Percentiles rank a stretch among this genome's conserved stretches.
Conservation (phyloP, 92 coral and sea anemone species). For the Chrysogorgia sp. region DNA sequence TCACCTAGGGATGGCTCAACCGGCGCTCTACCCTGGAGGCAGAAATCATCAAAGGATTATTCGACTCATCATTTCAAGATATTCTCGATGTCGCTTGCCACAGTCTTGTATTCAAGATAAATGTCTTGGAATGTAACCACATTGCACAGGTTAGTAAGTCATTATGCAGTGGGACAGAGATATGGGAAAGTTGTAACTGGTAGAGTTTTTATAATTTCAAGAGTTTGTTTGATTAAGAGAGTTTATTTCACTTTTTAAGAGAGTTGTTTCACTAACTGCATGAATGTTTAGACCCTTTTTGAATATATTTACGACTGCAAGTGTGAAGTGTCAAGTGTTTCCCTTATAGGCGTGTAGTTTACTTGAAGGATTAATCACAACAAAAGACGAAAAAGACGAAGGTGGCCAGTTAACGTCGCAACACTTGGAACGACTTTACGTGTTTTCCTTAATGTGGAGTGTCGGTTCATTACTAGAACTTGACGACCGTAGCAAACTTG, state of each 20-base stretch:
- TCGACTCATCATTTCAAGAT: slow-evolving; percentile 81
- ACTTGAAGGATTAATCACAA: slow-evolving; percentile 77
- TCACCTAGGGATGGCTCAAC: slow-evolving; percentile 80
- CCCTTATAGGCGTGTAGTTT: slow-evolving; percentile 64
- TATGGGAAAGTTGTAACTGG: no score
- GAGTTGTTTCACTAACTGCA: no score
- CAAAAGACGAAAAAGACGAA: slow-evolving; percentile 83
- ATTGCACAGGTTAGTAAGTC: slow-evolving; percentile 71
- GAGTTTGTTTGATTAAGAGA: no score
- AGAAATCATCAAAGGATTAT: slow-evolving; percentile 70
- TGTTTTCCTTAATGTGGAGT: slow-evolving; percentile 86
- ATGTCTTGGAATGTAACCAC: slow-evolving; percentile 77
- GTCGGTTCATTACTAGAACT: slow-evolving; percentile 80
- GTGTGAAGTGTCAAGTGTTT: not conserved
- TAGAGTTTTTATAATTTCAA: no score
- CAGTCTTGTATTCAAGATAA: slow-evolving; percentile 79
- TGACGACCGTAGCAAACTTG: slow-evolving; percentile 83
- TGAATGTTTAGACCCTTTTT: no score
- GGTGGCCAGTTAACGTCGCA: slow-evolving; percentile 65
- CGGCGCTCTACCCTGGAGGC: slow-evolving; percentile 78
- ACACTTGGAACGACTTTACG: slow-evolving; percentile 74
- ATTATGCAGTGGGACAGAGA: no score
- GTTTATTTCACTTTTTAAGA: no score
- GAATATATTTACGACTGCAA: not conserved
- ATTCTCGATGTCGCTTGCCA: slow-evolving; percentile 62